phyloP scores from a whole-genome alignment of 1,140 invertebrate species.

The Sipha flava region DNA sequence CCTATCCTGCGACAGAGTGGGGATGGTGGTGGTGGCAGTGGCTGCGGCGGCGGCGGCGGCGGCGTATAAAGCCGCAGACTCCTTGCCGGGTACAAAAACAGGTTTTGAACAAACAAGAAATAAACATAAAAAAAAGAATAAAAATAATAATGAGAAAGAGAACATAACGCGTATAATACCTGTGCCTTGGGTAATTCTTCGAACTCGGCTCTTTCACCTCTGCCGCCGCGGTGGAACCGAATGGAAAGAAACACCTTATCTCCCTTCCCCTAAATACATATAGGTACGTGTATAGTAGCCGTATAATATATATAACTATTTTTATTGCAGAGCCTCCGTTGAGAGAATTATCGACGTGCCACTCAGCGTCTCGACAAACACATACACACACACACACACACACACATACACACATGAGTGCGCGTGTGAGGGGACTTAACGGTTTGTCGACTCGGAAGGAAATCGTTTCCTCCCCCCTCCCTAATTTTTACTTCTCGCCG shows the following conservation, averaged over 20 bases:
- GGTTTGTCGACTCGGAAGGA: not conserved
- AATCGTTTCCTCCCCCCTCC: no score
- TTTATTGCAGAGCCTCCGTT: not conserved
- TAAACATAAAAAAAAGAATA: slow-evolving; percentile 26
- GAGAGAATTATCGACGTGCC: slow-evolving; percentile 14
- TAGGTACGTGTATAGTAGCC: not conserved
- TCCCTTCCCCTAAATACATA: not conserved
- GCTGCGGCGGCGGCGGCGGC: not conserved
- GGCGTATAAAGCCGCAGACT: not conserved
- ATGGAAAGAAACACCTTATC: slow-evolving; percentile 27
- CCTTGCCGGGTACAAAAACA: slow-evolving; percentile 17
- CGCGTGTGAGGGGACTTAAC: no score
- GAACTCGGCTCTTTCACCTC: slow-evolving; percentile 28
- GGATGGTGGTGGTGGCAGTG: not conserved
- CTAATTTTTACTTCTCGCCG: no score
- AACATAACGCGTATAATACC: slow-evolving; percentile 27
- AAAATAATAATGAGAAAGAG: slow-evolving; percentile 28
- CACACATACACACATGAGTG: no score
- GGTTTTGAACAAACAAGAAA: slow-evolving; percentile 32
- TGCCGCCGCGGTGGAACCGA: not conserved
- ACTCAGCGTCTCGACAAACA: no score
- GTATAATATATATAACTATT: slow-evolving; percentile 15
- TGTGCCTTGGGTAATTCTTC: slow-evolving; percentile 19
- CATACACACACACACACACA: no score
- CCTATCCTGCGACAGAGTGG: not conserved